Conservation (phyloP, 2,113 vertebrate genomes). For the Seriola quinqueradiata region DNA sequence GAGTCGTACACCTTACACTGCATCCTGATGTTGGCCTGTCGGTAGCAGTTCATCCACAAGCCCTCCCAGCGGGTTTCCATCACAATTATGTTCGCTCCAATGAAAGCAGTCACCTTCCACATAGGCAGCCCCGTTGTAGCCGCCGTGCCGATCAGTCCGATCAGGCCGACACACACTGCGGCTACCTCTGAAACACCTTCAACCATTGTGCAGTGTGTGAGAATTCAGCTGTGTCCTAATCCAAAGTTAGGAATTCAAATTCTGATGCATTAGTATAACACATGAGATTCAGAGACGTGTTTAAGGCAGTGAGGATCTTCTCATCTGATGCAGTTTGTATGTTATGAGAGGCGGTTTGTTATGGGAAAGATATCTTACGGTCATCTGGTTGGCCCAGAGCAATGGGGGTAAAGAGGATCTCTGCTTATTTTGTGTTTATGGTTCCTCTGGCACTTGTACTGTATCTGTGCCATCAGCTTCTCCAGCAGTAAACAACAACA, state of each 20-base stretch:
- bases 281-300: background rate
- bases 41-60: conserved; percentile 93
- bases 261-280: background rate
- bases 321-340: conserved; percentile 14
- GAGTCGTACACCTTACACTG: conserved; percentile 94
- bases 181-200: conserved; percentile 82
- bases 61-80: conserved; percentile 92
- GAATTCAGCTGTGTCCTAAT: conserved; percentile 6
- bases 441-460: conserved; percentile 40
- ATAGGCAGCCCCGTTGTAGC: conserved; percentile 90
- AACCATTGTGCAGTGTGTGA: conserved; percentile 78
- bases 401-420: conserved; percentile 65
- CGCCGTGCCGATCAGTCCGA: conserved; percentile 87
- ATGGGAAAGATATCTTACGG: conserved; percentile 55
- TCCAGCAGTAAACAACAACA: conserved; percentile 13
- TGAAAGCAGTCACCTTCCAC: conserved; percentile 93
- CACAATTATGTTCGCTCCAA: conserved; percentile 87
- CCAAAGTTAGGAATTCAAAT: background rate
- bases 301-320: background rate
- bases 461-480: conserved; percentile 17
- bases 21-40: conserved; percentile 88
- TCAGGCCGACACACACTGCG: conserved; percentile 84
- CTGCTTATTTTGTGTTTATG: conserved; percentile 80
- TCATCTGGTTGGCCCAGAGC: conserved; percentile 71
- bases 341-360: conserved; percentile 65